Evolutionary conservation across 2,113 vertebrate genomes (phyloP).

Genomic region (Globicephala melas): DNA sequence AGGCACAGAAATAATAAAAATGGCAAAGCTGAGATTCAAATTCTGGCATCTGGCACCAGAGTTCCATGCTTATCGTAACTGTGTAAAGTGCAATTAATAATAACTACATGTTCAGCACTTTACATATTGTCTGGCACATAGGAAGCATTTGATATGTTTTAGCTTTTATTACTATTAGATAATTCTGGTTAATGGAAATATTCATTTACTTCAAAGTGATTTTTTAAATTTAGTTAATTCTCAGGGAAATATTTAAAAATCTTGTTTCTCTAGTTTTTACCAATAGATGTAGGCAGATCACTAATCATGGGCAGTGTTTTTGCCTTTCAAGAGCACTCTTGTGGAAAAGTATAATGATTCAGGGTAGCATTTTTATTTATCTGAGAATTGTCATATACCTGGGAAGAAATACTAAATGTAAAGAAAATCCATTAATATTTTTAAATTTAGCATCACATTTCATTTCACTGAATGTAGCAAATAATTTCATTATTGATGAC

Average conservation of each 20-base stretch:
- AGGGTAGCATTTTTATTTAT: slow-evolving; percentile 7
- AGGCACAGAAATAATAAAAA: neutral
- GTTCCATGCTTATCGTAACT: neutral
- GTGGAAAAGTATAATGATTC: slow-evolving; percentile 34
- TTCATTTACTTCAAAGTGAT: neutral
- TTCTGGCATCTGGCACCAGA: neutral
- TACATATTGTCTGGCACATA: neutral
- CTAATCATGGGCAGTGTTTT: neutral
- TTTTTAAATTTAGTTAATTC: neutral
- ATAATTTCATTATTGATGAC: neutral
- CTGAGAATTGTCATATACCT: neutral
- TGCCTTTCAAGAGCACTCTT: slow-evolving; percentile 16
- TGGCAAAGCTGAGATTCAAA: neutral
- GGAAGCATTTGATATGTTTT: neutral
- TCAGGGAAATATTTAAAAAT: slow-evolving; percentile 36
- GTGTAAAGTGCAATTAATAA: neutral
- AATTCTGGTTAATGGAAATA: neutral
- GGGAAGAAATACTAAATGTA: slow-evolving; percentile 32
- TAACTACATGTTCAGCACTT: neutral
- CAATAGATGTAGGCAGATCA: slow-evolving; percentile 40
- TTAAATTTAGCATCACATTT: neutral
- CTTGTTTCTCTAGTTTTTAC: neutral
- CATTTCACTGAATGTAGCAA: slow-evolving; percentile 7
- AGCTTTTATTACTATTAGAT: neutral
- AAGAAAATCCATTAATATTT: slow-evolving; percentile 23